Evolutionary conservation across 2,113 vertebrate genomes (phyloP), one percentile per base, ranked within the genome.

Genomic region (Saimiri boliviensis): DNA sequence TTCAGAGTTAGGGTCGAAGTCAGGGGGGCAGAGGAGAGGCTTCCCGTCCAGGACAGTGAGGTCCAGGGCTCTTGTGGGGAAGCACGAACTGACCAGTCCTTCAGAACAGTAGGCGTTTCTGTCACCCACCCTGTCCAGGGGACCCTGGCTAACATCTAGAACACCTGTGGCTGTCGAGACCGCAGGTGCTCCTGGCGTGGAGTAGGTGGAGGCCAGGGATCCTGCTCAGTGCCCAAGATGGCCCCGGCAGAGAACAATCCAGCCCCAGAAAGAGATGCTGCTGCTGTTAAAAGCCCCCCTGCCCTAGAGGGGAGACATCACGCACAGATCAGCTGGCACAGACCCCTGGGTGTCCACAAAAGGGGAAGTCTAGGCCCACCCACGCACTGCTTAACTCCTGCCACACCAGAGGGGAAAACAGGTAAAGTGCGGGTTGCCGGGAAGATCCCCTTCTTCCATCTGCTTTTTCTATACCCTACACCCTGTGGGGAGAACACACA

Each of bases 1-100:
- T 10, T 27, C 14, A 6, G 8, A 7, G 20, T 23, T 3, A 9
- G 89, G 54, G 58, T 45, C 30, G 20, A 19, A 35, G 56, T 30
- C 11, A 58, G 4, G 10, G 27, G 70, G 21, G 5, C 2, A 20
- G 8, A n/a, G 40, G 14, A 37, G 4, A 60, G 20, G 12, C 17
- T 12, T n/a, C 32, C 35, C 14, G 0, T 5, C 8, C 19, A 56
- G 23, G 23, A 13, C 1, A 37, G 14, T 2, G 1, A 56, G 71
- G 49, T 30, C 23, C 9, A 8, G 32, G 56, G 19, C 30, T 37
- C 45, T 14, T 2, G 35, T 13, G 25, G 32, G 81, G 71, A 58
- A 0, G 2, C 7, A 1, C 35, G 21, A 63, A 32, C 0, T 5
- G 1, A 45, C 0, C 0, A 2, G 8, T 11, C 88, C 73, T 47